These are phyloP conservation scores for Misgurnus anguillicaudatus DNA, from an alignment of 2,113 vertebrate species.

Conservation along the genomic window DNA sequence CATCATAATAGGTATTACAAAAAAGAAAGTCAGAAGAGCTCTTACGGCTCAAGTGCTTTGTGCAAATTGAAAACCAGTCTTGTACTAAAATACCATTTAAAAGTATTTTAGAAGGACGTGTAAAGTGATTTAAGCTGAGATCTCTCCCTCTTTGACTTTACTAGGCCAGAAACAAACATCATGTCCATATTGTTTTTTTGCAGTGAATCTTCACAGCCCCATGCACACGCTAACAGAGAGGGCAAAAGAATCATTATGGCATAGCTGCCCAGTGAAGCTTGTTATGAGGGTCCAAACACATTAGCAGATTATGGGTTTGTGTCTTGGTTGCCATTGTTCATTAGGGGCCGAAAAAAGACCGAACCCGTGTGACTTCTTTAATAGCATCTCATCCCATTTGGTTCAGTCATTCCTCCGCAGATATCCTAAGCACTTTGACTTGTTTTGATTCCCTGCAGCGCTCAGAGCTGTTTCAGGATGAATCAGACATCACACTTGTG, in stretches of 20 bases:
- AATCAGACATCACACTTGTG: conserved; percentile 1
- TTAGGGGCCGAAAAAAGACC: conserved; percentile 56
- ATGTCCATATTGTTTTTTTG: conserved; percentile 37
- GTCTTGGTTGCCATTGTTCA: conserved; percentile 55
- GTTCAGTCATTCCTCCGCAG: conserved; percentile 30
- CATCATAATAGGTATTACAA: not conserved
- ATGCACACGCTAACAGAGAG: conserved; percentile 22
- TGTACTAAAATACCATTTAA: not conserved
- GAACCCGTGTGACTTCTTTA: conserved; percentile 52
- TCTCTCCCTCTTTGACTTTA: conserved; percentile 27
- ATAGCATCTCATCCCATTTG: conserved; percentile 42
- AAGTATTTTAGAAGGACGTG: not conserved
- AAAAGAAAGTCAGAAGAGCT: not conserved
- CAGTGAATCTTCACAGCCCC: conserved; percentile 35
- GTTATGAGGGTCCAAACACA: conserved; percentile 56
- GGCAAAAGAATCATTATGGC: conserved; percentile 44
- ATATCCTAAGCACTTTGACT: conserved; percentile 2
- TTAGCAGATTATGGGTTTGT: conserved; percentile 60
- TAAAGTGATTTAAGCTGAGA: conserved; percentile 5
- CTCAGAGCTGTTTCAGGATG: not conserved
- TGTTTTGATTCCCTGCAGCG: conserved; percentile 20
- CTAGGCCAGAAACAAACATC: conserved; percentile 13
- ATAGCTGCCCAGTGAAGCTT: conserved; percentile 57
- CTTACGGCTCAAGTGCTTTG: not conserved
- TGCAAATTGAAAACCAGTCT: not conserved